Conservation (phyloP, 2,888 invertebrate species). For the Masnerella sp. region DNA sequence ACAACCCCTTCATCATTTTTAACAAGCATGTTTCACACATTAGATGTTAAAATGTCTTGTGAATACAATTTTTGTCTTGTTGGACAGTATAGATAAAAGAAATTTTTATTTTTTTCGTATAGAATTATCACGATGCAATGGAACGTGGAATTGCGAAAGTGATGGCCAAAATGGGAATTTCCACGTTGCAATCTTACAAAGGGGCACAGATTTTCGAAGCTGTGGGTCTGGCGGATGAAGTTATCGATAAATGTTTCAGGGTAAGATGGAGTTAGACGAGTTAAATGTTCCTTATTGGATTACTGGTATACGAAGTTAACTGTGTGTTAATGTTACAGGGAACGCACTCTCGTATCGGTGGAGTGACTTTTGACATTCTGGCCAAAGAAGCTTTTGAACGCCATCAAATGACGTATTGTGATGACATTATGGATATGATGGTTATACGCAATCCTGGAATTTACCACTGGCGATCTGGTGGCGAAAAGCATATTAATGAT, state of each 20-base stretch:
- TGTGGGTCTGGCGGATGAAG: slow-evolving; percentile 94
- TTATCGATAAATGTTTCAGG: slow-evolving; percentile 96
- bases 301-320: background rate
- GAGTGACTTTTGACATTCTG: slow-evolving; percentile 92
- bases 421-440: slow-evolving; percentile 83
- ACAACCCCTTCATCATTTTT: no score
- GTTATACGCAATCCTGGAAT: slow-evolving; percentile 93
- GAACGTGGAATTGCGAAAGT: slow-evolving; percentile 94
- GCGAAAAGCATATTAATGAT: slow-evolving; percentile 98
- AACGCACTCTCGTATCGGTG: slow-evolving; percentile 87
- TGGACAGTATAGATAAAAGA: no score
- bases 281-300: background rate
- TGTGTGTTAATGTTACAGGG: no score
- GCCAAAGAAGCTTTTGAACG: slow-evolving; percentile 91
- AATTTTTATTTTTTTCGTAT: slow-evolving; percentile 32
- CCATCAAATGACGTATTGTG: slow-evolving; percentile 87
- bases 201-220: slow-evolving; percentile 99
- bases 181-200: slow-evolving; percentile 98
- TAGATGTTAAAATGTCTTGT: no score
- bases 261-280: no score
- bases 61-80: no score
- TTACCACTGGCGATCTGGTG: slow-evolving; percentile 98
- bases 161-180: slow-evolving; percentile 99
- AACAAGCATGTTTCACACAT: no score
- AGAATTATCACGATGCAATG: slow-evolving; percentile 93